phyloP scores from a whole-genome alignment of 2,888 invertebrate genomes.

The Platycnemis pennipes region DNA sequence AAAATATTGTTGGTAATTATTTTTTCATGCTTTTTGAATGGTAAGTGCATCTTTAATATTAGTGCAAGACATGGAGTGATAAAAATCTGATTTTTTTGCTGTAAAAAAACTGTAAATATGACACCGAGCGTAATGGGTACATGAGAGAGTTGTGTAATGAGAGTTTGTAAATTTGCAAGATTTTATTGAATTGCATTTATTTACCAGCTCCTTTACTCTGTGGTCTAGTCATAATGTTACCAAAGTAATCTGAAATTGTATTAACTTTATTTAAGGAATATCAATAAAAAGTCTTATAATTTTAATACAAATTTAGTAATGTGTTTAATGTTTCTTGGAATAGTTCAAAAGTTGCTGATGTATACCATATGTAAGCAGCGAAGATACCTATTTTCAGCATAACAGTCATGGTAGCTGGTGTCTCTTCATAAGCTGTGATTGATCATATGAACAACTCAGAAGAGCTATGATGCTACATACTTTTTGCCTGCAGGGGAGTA shows the following conservation, averaged over 20 bases:
- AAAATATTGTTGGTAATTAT: slow-evolving; percentile 6
- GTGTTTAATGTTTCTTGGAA: neutral
- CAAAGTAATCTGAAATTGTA: neutral
- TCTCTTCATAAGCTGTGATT: too few species aligned
- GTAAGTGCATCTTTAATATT: neutral
- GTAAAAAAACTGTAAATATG: neutral
- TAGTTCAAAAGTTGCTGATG: neutral
- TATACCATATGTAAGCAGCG: neutral
- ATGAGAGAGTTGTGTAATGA: neutral
- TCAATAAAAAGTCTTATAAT: slow-evolving; percentile 31
- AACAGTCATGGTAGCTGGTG: too few species aligned
- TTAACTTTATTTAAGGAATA: slow-evolving; percentile 10
- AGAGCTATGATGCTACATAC: too few species aligned
- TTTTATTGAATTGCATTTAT: neutral
- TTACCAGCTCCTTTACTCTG: neutral
- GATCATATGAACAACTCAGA: too few species aligned
- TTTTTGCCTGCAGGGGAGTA: too few species aligned
- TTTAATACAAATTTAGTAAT: neutral
- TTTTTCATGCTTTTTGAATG: slow-evolving; percentile 7
- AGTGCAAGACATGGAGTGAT: neutral
- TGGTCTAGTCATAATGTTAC: neutral
- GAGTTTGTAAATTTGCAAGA: neutral
- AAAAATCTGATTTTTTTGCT: neutral
- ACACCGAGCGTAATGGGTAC: neutral
- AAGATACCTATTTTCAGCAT: too few species aligned